Evolutionary conservation across 2,888 invertebrate species (phyloP).

Genomic region (Tineola bisselliella): DNA sequence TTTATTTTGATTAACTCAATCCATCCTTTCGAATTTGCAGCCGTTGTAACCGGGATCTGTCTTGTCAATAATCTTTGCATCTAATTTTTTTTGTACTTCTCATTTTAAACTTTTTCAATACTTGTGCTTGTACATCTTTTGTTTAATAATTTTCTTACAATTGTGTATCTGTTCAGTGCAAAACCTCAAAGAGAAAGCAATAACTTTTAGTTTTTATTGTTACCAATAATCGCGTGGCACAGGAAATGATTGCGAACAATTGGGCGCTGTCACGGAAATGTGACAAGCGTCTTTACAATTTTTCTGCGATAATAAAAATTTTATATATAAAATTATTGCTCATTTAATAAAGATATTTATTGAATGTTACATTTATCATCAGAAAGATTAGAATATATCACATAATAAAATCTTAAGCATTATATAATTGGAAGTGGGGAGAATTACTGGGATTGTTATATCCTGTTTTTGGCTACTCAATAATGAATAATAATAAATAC

Average conservation of each 20-base stretch:
- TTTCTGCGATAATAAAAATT: neutral
- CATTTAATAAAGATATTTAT: neutral
- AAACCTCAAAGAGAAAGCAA: neutral
- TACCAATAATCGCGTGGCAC: neutral
- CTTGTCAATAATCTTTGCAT: neutral
- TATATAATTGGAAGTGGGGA: too few species aligned
- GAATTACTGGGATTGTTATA: too few species aligned
- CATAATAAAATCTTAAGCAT: too few species aligned
- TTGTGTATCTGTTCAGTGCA: neutral
- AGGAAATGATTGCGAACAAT: neutral
- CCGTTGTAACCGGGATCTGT: too few species aligned
- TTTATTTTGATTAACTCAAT: too few species aligned
- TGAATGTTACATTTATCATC: too few species aligned
- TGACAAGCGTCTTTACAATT: neutral
- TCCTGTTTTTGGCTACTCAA: too few species aligned
- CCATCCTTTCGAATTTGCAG: too few species aligned
- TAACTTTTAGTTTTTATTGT: neutral
- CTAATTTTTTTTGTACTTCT: neutral
- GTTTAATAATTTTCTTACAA: neutral
- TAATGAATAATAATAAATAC: too few species aligned
- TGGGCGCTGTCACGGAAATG: neutral
- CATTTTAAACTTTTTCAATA: neutral
- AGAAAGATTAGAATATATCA: too few species aligned
- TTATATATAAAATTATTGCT: neutral
- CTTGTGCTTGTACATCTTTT: neutral